Evolutionary conservation across 1,140 invertebrate genomes (phyloP).

Genomic region (Thaumatotibia leucotreta): DNA sequence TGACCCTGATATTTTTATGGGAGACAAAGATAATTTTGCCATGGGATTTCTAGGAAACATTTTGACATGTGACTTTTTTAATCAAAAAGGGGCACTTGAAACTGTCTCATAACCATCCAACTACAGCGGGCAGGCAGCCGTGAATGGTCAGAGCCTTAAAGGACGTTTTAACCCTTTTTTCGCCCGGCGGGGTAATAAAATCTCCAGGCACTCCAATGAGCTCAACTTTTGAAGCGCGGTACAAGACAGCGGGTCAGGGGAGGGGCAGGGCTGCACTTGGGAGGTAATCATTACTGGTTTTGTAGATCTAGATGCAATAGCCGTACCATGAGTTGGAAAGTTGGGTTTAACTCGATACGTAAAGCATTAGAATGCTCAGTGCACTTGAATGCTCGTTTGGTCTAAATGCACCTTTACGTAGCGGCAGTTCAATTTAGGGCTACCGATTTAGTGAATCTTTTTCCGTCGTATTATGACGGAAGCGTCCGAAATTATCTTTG

Average conservation of each 20-base stretch:
- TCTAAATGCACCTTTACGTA: no score
- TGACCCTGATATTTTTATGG: neutral
- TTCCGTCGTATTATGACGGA: no score
- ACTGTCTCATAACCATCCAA: constrained; percentile 69
- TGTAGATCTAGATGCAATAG: neutral
- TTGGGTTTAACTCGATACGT: no score
- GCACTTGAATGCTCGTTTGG: no score
- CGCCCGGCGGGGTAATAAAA: constrained; percentile 73
- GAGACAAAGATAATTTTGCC: no score
- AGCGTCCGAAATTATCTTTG: no score
- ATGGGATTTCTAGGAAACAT: no score
- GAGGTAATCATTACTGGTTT: neutral
- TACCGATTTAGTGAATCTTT: no score
- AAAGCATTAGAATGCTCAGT: no score
- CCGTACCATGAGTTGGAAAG: no score
- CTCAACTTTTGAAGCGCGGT: constrained; percentile 73
- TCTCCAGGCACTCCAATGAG: constrained; percentile 74
- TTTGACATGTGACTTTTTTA: no score
- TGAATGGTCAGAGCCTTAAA: constrained; percentile 71
- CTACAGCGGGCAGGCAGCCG: constrained; percentile 63
- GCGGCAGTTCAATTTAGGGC: no score
- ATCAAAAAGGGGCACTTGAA: constrained; percentile 42
- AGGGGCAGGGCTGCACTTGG: constrained; percentile 54
- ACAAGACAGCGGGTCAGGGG: constrained; percentile 73
- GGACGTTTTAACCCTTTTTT: constrained; percentile 67